These are phyloP conservation scores for Chaetops frenatus DNA, from an alignment of 2,113 vertebrate species.

Conservation along the genomic window DNA sequence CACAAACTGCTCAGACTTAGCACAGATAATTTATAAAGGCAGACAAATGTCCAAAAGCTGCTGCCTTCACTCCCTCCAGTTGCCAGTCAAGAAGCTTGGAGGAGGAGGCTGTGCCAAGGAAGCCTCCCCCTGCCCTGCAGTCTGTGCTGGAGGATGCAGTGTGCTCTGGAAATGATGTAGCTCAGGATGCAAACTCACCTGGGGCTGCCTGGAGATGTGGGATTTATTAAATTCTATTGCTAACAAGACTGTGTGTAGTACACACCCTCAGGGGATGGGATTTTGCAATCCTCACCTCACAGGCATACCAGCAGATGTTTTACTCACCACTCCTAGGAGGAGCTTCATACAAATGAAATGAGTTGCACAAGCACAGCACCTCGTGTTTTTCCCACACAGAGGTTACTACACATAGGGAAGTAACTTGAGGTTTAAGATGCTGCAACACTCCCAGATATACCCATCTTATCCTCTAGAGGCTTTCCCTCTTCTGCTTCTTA, in stretches of 20 bases:
- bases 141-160: neutral
- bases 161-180: neutral
- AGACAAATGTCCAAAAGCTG: neutral
- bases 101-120: neutral
- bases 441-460: neutral
- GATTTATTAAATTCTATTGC: neutral
- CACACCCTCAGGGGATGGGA: neutral
- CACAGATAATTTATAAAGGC: neutral
- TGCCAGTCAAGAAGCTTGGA: neutral
- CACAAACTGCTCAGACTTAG: neutral
- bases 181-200: neutral
- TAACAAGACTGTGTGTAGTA: neutral
- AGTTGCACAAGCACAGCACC: neutral
- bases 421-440: neutral
- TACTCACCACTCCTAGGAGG: neutral
- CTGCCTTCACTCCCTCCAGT: neutral
- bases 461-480: neutral
- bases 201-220: neutral
- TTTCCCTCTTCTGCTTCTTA: neutral
- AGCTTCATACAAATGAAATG: neutral
- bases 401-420: neutral
- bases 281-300: neutral
- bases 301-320: neutral
- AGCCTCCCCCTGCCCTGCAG: neutral
- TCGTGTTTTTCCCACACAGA: neutral